Percentiles rank a stretch among this genome's conserved stretches.
These are phyloP conservation scores for Eristalis intricaria DNA, from an alignment of 2,888 invertebrate species.

Conservation along the genomic window DNA sequence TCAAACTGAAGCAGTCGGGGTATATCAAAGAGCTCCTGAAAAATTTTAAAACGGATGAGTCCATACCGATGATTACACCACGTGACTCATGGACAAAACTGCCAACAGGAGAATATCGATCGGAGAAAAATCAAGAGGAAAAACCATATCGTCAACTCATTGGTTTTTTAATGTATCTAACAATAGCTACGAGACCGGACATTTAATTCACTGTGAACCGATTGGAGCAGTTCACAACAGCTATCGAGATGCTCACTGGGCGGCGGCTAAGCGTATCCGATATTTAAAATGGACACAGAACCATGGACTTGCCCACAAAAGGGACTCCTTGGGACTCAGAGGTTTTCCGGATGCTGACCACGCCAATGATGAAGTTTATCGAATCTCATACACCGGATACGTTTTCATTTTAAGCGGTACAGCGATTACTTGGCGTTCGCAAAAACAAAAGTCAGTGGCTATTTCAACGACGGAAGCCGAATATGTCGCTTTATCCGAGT, in stretches of 20 bases:
- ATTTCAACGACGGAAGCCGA: neutral
- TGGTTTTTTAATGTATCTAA: conserved; percentile 51
- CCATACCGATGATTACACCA: neutral
- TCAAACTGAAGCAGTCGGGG: neutral
- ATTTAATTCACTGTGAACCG: conserved; percentile 30
- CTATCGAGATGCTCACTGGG: neutral
- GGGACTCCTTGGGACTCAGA: neutral
- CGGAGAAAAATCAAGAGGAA: neutral
- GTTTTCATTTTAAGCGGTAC: neutral
- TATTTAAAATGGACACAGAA: conserved; percentile 1
- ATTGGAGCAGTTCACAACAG: neutral
- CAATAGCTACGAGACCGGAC: conserved; percentile 50
- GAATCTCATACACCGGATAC: conserved; percentile 3
- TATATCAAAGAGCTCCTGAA: neutral
- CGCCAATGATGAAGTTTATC: neutral
- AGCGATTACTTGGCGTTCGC: neutral
- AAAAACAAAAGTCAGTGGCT: neutral
- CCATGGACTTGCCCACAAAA: neutral
- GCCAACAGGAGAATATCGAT: neutral
- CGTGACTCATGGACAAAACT: neutral
- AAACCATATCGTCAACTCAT: conserved; percentile 51
- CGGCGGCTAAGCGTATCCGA: neutral
- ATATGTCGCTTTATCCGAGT: neutral
- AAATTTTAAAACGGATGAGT: neutral
- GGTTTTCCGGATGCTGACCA: conserved; percentile 8